These are phyloP conservation scores for Temnothorax ravouxi DNA, from an alignment of 2,888 invertebrate species.

Conservation along the genomic window DNA sequence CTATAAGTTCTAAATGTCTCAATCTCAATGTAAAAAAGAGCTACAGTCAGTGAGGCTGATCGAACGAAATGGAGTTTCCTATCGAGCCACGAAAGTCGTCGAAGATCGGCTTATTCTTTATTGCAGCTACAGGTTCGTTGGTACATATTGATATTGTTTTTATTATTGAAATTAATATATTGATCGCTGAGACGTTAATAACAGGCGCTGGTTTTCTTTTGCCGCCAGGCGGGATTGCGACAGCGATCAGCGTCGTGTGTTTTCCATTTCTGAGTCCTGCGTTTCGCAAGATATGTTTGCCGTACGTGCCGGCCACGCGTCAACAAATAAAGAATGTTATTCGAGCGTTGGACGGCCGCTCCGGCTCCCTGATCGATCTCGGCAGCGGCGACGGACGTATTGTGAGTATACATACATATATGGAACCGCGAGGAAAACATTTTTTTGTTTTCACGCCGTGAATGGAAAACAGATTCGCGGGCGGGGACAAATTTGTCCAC, in stretches of 20 bases:
- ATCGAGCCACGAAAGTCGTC: constrained; percentile 66
- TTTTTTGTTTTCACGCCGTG: too few species aligned
- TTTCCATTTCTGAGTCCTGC: constrained; percentile 96
- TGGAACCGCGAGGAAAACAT: background rate
- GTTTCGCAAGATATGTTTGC: constrained; percentile 95
- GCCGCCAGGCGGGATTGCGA: constrained; percentile 89
- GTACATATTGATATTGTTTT: background rate
- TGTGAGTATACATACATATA: constrained; percentile 90
- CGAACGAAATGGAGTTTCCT: constrained; percentile 30
- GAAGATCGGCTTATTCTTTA: constrained; percentile 87
- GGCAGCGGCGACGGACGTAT: constrained; percentile 99
- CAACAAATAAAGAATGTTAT: constrained; percentile 94
- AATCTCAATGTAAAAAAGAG: background rate
- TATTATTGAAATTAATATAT: background rate
- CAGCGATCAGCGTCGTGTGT: constrained; percentile 91
- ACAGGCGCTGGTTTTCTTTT: background rate
- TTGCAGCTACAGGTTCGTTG: constrained; percentile 87
- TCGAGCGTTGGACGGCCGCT: constrained; percentile 89
- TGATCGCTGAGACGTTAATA: background rate
- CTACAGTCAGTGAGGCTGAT: background rate
- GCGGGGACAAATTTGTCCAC: background rate
- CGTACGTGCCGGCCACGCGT: constrained; percentile 97
- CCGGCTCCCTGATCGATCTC: constrained; percentile 93
- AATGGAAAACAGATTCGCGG: background rate
- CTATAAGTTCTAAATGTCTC: too few species aligned